Base-by-base conservation (phyloP, 2,888 invertebrate species). In the Hypsopygia costalis region DNA sequence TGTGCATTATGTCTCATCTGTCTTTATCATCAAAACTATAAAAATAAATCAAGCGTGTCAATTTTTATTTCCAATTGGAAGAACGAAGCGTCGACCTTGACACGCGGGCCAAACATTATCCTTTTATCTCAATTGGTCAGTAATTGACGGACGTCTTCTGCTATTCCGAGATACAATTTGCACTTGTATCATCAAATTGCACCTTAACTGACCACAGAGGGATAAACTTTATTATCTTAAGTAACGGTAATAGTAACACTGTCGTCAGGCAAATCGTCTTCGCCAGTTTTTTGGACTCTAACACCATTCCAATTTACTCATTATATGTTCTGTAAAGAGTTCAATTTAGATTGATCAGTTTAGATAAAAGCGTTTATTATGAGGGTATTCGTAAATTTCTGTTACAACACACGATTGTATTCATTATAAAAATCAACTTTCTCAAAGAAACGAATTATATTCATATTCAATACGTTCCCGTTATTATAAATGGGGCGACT, bases 71-170 rank as follows among this genome's bases (percentile, higher is more conserved):
- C 65, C 79, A 77, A 81, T 79, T 83, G 76, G 68, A 74, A 69
- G 66, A 71, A 72, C 76, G 69, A 71, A 66, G 55, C 65, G 55
- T 41, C 61, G 69, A 66, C 85, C 86, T 83, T 85, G 85, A 83
- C 82, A 81, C 72, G 69, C 54, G 73, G 74, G 70, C 81, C 81
- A 75, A 85, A 83, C 83, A 86, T 86, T 86, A 87, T 88, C 86
- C 87, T 88, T 81, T 85, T 81, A 85, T 81, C 74, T 85, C 87
- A 87, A 87, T 87, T 88, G 87, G 55, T 58, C 71, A 53, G 83
- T 83, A 88, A 88, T 88, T 85, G 87, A 57, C 69, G 72, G 79
- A 71, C 80, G 70, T 70, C 74, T 81, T 74, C 67, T 70, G 78
- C 86, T 86, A 86, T 86, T 85, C 81, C 80, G 58, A 78, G 85